Evolutionary conservation across 2,797 vertebrate genomes (phyloP), one percentile per base, ranked within the genome.

Genomic region (Tokudaia muenninki): DNA sequence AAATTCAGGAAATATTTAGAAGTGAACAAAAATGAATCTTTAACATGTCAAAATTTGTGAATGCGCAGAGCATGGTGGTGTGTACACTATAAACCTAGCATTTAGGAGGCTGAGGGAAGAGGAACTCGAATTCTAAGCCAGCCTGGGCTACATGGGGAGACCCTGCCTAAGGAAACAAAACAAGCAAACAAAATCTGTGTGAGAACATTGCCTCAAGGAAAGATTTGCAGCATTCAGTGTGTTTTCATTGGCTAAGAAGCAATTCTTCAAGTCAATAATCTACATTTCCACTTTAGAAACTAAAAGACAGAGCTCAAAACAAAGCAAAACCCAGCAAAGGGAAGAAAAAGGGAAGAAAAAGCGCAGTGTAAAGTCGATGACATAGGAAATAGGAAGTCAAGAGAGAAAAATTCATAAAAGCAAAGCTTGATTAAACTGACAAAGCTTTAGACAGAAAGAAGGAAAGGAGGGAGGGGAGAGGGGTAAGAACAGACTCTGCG

Each of bases 1-100:
- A 81, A 92, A 87, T 14, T 77, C 70, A 75, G 17, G 92, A 67
- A 94, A 70, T 87, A 92, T 44, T 81, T 92, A 65, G 26, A 90
- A 67, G 21, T 86, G 65, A 92, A 90, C 24, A 92, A 87, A 59
- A 92, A 31, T 29, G 4, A 92, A 94, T 86, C 57, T n/a, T 57
- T 1, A 81, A 37, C 67, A 81, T 55, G 81, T 67, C 41, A 52
- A 55, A 83, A 78, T 92, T 16, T 92, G 70, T 83, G 16, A 22
- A 37, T 67, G 2, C 19, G 37, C 3, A 29, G 81, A 83, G 59
- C 14, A 63, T 63, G 24, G 37, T 44, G 37, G 81, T 29, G 81
- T 29, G 1, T 1, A 57, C 34, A 6, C 55, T 59, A 1, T 26
- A 59, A 59, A 41, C n/a, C n/a, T 0, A 37, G 55, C 22, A 37